Conservation (phyloP, 1,140 invertebrate genomes). For the Trachelipus rathkii region DNA sequence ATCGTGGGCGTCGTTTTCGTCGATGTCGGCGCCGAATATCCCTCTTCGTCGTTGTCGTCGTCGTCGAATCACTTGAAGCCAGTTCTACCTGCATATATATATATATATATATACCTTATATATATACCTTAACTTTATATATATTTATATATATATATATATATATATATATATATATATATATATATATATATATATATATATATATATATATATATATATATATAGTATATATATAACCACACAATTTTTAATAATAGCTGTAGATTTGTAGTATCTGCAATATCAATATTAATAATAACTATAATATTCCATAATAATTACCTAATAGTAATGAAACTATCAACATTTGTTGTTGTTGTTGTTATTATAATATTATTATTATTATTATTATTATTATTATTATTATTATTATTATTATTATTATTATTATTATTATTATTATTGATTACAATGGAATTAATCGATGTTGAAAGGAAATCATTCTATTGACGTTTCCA, state of each 20-base stretch:
- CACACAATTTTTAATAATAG: no score
- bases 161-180: slow-evolving; percentile 26
- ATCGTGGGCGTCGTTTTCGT: slow-evolving; percentile 8
- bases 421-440: background rate
- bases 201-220: slow-evolving; percentile 2
- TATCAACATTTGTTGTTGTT: background rate
- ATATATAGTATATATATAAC: background rate
- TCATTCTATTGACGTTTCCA: no score
- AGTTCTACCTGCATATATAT: slow-evolving; percentile 2
- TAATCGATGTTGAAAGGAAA: background rate
- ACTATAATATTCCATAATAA: no score
- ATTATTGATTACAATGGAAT: background rate
- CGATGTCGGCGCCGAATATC: background rate
- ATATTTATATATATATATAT: slow-evolving; percentile 23
- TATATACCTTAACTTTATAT: no score
- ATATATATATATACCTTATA: slow-evolving; percentile 18
- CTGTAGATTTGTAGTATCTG: no score
- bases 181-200: slow-evolving; percentile 26
- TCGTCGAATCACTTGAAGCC: slow-evolving; percentile 1
- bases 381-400: background rate
- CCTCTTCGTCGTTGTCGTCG: background rate
- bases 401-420: background rate
- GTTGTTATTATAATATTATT: background rate
- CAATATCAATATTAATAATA: no score
- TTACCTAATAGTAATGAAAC: no score